Evolutionary conservation across 1,140 invertebrate genomes (phyloP), one percentile per base, ranked within the genome.

Genomic region (Rhagoletis pomonella): DNA sequence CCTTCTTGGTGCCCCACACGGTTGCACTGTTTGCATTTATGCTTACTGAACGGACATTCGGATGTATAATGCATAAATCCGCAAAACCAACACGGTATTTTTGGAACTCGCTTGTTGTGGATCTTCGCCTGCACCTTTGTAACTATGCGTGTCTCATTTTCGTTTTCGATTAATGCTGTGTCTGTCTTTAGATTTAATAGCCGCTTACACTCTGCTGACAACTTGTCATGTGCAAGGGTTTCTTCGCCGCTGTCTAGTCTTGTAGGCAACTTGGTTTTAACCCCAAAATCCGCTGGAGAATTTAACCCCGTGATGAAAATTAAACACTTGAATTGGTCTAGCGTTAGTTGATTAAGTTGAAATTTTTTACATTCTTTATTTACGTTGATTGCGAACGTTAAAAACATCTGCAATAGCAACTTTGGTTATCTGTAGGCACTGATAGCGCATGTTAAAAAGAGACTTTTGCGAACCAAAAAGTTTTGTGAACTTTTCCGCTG

Each of bases 351-450:
- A 44, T 64, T 64, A 12, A 86, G 62, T 42, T 86, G 7, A 42
- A 87, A 87, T 7, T 87, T 64, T 77, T 87, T 55, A 39, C 69
- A 87, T n/a, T 58, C 47, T 87, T 87, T 87, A n/a, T 87, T 87
- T 4, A 77, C 67, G 3, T 19, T 58, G 5, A 29, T 59, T 19
- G 50, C 50, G 60, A 69, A 67, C 17, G 29, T 69, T 47, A 87
- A 84, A 12, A 67, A 55, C 39, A 87, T 77, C 67, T 64, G 77
- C 19, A 87, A 87, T n/a, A 87, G 39, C 55, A 29, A 29, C 29
- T 29, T 29, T 29, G 29, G 29, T 29, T 29, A 29, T 29, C 29
- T 29, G 29, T 29, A 29, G 29, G 29, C 29, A 29, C 29, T 29
- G 29, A 29, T 29, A 29, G 29, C 29, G 29, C 29, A 29, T 29